Conservation (phyloP, 2,888 invertebrate species). For the Siphlonurus alternatus region DNA sequence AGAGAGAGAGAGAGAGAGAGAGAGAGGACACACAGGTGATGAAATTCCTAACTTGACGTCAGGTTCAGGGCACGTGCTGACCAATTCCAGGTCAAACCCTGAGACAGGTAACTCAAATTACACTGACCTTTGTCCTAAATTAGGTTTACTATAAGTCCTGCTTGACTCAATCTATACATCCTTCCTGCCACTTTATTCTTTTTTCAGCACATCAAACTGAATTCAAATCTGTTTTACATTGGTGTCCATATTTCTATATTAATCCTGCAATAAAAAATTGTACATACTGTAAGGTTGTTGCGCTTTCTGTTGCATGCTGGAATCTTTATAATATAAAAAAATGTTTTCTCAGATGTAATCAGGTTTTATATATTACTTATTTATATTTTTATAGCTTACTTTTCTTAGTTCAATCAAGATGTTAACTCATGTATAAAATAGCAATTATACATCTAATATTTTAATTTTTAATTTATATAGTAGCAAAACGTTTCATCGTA, state of each 20-base stretch:
- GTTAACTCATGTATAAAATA: neutral
- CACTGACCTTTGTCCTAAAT: no score
- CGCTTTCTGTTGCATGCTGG: neutral
- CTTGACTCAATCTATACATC: no score
- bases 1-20: neutral
- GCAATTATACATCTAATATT: no score
- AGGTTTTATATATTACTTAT: neutral
- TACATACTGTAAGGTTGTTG: neutral
- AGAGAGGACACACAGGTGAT: neutral
- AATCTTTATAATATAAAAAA: neutral
- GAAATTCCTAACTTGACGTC: neutral
- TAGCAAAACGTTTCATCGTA: no score
- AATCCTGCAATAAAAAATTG: neutral
- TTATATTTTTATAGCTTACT: neutral
- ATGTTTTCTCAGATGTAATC: neutral
- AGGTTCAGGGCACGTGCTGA: neutral
- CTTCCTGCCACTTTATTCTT: no score
- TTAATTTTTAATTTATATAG: no score
- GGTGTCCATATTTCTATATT: neutral
- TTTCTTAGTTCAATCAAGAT: neutral
- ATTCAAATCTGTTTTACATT: no score
- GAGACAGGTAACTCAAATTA: no score
- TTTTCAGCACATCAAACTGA: no score
- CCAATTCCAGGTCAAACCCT: no score
- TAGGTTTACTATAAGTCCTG: no score